Evolutionary conservation across 1,140 invertebrate genomes (phyloP).

Genomic region (Micrasema longulum): DNA sequence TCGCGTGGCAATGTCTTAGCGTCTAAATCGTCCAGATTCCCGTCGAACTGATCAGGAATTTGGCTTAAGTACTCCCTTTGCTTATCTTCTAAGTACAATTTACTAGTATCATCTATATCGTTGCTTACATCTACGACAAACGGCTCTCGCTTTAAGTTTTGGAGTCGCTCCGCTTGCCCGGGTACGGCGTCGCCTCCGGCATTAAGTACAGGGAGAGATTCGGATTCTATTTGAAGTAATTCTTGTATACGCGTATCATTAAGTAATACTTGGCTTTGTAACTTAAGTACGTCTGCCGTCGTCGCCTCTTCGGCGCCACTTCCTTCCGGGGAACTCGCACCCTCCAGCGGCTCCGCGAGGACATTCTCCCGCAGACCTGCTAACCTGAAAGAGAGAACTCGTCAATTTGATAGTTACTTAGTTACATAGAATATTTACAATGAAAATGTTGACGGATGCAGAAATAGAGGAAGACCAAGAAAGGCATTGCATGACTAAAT

Average conservation of each 20-base stretch:
- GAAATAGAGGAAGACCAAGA: too few species aligned
- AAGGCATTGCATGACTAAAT: too few species aligned
- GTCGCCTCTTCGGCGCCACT: not conserved
- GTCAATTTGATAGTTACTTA: too few species aligned
- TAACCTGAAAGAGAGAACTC: too few species aligned
- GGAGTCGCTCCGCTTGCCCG: too few species aligned
- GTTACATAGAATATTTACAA: too few species aligned
- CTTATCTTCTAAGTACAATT: constrained; percentile 2
- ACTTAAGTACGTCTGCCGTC: not conserved
- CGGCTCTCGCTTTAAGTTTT: constrained; percentile 20
- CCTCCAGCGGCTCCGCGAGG: too few species aligned
- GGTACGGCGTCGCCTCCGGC: not conserved
- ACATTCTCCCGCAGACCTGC: too few species aligned
- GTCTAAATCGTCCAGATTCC: constrained; percentile 10
- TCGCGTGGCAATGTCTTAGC: not conserved
- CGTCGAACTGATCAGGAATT: constrained; percentile 2
- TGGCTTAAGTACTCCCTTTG: constrained; percentile 21
- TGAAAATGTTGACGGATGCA: too few species aligned
- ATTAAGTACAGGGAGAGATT: not conserved
- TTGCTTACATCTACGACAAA: constrained; percentile 10
- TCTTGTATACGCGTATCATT: constrained; percentile 10
- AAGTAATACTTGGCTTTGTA: constrained; percentile 11
- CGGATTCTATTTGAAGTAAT: constrained; percentile 18
- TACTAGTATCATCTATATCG: constrained; percentile 6
- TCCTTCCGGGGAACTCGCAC: too few species aligned